phyloP scores from a whole-genome alignment of 2,113 vertebrate genomes.

The Scatophagus argus region DNA sequence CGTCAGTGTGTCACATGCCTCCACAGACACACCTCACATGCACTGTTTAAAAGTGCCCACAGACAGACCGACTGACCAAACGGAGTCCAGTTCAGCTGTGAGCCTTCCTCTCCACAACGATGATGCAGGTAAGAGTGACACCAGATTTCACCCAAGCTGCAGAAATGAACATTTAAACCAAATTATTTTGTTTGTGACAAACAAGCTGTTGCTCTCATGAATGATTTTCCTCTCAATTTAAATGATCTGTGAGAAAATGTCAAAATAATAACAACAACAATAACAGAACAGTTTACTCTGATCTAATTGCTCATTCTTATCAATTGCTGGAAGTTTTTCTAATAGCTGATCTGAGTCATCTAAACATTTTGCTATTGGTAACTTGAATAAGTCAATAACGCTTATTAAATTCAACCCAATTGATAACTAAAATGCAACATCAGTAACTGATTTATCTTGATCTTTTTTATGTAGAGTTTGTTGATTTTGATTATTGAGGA shows the following conservation, averaged over 20 bases:
- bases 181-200: not conserved
- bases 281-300: no score
- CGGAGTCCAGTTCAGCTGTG: not conserved
- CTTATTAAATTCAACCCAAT: not conserved
- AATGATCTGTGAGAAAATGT: no score
- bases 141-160: not conserved
- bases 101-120: not conserved
- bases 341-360: no score
- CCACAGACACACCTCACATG: not conserved
- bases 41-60: constrained; percentile 9
- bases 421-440: not conserved
- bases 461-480: not conserved
- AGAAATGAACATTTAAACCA: not conserved
- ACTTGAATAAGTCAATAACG: not conserved
- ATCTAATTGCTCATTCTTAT: not conserved
- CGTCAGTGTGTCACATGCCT: not conserved
- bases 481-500: not conserved
- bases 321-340: no score
- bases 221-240: no score
- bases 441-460: not conserved
- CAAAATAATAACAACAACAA: no score
- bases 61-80: not conserved
- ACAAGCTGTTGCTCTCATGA: not conserved
- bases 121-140: constrained; percentile 26
- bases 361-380: not conserved